Evolutionary conservation across 2,888 invertebrate species (phyloP).

Genomic region (Gisinianus flammeolus): DNA sequence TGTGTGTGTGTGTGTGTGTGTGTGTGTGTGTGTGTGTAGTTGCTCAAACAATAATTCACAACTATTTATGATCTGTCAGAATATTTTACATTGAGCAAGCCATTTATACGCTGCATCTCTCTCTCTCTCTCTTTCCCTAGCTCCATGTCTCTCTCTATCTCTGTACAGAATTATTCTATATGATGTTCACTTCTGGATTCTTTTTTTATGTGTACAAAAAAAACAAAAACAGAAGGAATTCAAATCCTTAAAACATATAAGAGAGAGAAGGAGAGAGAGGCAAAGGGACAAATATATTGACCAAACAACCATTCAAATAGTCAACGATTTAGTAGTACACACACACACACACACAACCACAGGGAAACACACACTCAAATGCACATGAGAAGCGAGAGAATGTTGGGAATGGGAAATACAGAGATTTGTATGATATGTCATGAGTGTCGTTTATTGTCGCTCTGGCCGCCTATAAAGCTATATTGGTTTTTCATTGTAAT

Average conservation of each 20-base stretch:
- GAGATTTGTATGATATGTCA: no score
- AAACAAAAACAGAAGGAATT: not conserved
- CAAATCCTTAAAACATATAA: not conserved
- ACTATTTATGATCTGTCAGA: not conserved
- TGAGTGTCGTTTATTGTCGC: no score
- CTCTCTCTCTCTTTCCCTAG: no score
- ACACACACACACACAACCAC: no score
- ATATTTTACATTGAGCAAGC: conserved; percentile 2
- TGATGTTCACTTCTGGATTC: not conserved
- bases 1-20: not conserved
- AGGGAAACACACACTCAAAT: not conserved
- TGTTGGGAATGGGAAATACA: not conserved
- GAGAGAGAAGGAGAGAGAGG: not conserved
- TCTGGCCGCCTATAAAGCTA: no score
- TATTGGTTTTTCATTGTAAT: no score
- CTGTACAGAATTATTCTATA: not conserved
- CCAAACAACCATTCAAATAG: not conserved
- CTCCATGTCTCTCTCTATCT: no score
- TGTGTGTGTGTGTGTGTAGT: not conserved
- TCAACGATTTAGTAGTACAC: not conserved
- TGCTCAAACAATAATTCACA: not conserved
- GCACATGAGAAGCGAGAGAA: not conserved
- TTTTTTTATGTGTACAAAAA: not conserved
- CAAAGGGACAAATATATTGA: not conserved
- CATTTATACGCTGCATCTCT: no score